Evolutionary conservation across 2,797 vertebrate genomes (phyloP), one percentile per base, ranked within the genome.

Genomic region (Chloroceryle amazona): DNA sequence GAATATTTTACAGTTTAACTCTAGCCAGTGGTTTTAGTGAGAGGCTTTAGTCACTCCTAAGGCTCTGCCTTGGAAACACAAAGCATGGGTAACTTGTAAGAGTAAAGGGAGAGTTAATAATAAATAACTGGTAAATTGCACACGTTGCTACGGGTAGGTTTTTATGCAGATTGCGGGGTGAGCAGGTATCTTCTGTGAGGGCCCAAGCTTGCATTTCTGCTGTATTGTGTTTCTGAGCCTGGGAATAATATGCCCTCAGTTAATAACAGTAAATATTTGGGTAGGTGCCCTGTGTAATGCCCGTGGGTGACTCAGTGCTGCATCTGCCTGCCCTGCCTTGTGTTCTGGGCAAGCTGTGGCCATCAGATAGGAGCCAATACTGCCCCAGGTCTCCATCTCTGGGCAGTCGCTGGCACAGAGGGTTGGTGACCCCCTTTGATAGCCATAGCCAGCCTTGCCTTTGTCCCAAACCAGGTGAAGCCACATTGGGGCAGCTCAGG

Each of bases 301-400:
- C 47, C 6, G 33, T 4, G 15, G 41, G 72, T 5, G 16, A 22
- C n/a, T 31, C 41, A 68, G 41, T 1, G 0, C 42, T 0, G 3
- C 23, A 25, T 9, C 66, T 42, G 47, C 44, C 46, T 3, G 25
- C 22, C 2, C 33, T 73, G 46, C 66, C 42, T 18, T 3, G 16
- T 62, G 70, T 41, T 33, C 42, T 6, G 29, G 0, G 1, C 22
- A 14, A 71, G 67, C 67, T 82, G 57, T 3, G 23, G 31, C 52
- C 7, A 0, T 25, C 67, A 6, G 58, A 13, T 6, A 18, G 81
- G 57, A 89, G 42, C 57, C 85, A 37, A 21, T 2, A 11, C 60
- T 87, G 70, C 31, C 37, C 35, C 5, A 3, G 26, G 15, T 52
- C 41, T 51, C n/a, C 4, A 5, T 67, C 39, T 68, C 26, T 2